Evolutionary conservation across 2,797 vertebrate species (phyloP).

Genomic region (Varecia variegata): DNA sequence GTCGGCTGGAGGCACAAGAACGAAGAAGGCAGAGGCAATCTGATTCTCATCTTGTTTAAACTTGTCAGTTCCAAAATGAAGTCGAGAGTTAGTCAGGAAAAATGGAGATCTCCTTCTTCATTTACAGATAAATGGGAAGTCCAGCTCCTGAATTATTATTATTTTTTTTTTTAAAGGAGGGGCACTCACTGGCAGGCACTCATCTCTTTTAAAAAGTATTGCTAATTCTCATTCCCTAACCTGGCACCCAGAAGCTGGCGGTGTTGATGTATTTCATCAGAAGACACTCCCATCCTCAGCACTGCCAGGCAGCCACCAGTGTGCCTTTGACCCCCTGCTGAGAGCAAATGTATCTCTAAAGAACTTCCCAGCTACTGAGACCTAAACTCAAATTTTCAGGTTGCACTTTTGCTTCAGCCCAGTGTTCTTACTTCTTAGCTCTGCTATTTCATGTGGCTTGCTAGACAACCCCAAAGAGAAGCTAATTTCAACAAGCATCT

Average conservation of each 20-base stretch:
- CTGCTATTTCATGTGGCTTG: neutral
- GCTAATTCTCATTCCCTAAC: neutral
- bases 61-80: slow-evolving; percentile 58
- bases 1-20: slow-evolving; percentile 22
- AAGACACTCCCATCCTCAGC: neutral
- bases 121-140: slow-evolving; percentile 54
- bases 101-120: slow-evolving; percentile 66
- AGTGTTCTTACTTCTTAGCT: neutral
- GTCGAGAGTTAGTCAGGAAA: neutral
- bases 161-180: neutral
- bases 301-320: neutral
- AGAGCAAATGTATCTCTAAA: neutral
- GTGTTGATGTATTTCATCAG: neutral
- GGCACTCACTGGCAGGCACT: neutral
- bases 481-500: neutral
- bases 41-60: slow-evolving; percentile 72
- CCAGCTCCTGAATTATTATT: neutral
- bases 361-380: neutral
- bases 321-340: neutral
- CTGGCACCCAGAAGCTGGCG: neutral
- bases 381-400: neutral
- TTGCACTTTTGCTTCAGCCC: neutral
- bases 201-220: neutral
- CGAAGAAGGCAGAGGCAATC: slow-evolving; percentile 65
- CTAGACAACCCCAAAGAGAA: neutral